Percentiles rank a stretch among this genome's conserved stretches.
Evolutionary conservation across 1,140 invertebrate genomes (phyloP).

Genomic region (Acromyrmex echinatior): DNA sequence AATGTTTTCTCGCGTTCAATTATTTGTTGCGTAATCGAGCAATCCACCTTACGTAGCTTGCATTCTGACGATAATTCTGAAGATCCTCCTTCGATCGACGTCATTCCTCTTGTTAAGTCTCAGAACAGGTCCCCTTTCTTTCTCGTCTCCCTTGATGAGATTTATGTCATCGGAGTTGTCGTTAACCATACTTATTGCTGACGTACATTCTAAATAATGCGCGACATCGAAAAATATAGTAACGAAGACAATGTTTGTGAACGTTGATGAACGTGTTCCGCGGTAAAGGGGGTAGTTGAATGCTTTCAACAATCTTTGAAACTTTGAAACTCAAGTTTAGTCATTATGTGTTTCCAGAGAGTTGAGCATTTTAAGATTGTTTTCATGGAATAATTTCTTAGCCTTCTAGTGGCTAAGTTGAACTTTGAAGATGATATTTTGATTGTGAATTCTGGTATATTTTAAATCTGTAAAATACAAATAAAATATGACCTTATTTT

Average conservation of each 20-base stretch:
- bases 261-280: background rate
- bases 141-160: background rate
- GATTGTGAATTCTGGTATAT: no score
- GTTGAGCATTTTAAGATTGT: background rate
- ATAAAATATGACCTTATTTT: no score
- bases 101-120: slow-evolving; percentile 29
- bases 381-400: slow-evolving; percentile 26
- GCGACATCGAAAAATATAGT: background rate
- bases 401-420: no score
- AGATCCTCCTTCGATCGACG: slow-evolving; percentile 40
- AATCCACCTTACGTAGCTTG: slow-evolving; percentile 55
- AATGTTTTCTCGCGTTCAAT: slow-evolving; percentile 56
- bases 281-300: background rate
- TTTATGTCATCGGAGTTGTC: slow-evolving; percentile 34
- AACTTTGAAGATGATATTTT: no score
- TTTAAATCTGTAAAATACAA: no score
- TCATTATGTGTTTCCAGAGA: background rate
- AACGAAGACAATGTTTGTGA: background rate
- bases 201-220: slow-evolving; percentile 37
- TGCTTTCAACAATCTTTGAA: slow-evolving; percentile 8
- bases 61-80: slow-evolving; percentile 52
- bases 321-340: background rate
- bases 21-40: slow-evolving; percentile 59
- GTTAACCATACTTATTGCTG: slow-evolving; percentile 34
- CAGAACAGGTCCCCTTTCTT: background rate